phyloP scores from a whole-genome alignment of 2,113 vertebrate genomes.

The Peromyscus leucopus region DNA sequence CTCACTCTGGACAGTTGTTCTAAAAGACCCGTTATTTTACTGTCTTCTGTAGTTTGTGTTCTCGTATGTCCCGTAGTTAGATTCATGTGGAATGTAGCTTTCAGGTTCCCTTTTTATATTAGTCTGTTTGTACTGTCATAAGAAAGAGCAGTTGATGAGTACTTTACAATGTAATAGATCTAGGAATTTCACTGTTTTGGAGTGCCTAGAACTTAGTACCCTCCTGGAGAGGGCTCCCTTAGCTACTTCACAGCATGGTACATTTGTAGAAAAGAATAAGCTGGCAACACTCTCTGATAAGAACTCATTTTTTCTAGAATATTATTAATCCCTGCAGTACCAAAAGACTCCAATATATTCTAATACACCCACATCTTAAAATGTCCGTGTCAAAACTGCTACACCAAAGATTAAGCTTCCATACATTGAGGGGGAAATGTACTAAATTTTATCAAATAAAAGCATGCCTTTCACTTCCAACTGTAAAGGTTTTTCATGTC shows the following conservation, averaged over 20 bases:
- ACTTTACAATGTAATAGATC: neutral
- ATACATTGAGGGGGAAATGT: neutral
- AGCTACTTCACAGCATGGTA: neutral
- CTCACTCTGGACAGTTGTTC: neutral
- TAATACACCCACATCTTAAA: neutral
- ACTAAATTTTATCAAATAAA: neutral
- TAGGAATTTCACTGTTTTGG: neutral
- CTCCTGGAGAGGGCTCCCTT: neutral
- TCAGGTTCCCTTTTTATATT: neutral
- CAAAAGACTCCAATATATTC: neutral
- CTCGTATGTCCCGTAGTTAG: neutral
- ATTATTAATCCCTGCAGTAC: neutral
- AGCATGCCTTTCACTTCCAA: neutral
- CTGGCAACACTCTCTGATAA: neutral
- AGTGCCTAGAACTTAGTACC: neutral
- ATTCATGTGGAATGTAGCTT: neutral
- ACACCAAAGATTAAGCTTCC: neutral
- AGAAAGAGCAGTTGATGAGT: neutral
- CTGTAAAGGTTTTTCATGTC: neutral
- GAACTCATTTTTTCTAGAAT: neutral
- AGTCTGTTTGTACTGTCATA: neutral
- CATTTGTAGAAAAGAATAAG: neutral
- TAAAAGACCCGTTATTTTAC: neutral
- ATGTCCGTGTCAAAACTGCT: neutral
- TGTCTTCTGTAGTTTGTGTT: neutral